These are phyloP conservation scores for Alaudala cheleensis DNA, from an alignment of 2,113 vertebrate genomes.

Conservation along the genomic window DNA sequence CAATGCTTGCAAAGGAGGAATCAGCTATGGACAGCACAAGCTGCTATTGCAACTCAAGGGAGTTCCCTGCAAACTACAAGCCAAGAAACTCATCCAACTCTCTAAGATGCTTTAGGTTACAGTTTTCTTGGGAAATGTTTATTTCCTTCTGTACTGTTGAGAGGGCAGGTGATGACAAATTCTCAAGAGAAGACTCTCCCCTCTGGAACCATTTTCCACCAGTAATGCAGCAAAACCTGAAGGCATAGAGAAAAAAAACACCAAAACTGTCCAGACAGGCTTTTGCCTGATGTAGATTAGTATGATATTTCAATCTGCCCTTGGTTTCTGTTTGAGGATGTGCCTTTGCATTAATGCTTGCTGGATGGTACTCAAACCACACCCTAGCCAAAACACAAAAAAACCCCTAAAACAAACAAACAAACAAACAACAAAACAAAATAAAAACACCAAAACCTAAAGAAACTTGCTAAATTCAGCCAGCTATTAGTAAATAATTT, in stretches of 20 bases:
- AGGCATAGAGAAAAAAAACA: neutral
- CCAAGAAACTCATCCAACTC: neutral
- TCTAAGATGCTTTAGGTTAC: neutral
- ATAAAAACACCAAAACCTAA: neutral
- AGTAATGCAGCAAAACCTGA: neutral
- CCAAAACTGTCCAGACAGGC: neutral
- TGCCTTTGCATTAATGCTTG: neutral
- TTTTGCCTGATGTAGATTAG: constrained; percentile 8
- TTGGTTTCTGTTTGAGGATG: neutral
- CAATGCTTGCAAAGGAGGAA: neutral
- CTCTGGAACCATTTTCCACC: constrained; percentile 30
- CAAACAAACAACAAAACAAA: neutral
- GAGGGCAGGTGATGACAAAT: neutral
- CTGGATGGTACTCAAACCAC: neutral
- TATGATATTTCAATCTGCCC: neutral
- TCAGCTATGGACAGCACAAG: neutral
- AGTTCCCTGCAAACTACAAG: neutral
- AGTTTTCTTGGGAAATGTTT: neutral
- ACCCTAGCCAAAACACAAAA: neutral
- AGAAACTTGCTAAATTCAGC: neutral
- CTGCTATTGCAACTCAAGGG: neutral
- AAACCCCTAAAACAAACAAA: neutral
- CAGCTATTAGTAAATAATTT: neutral
- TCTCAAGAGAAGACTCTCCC: neutral
- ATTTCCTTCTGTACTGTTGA: neutral